Evolutionary conservation across 2,113 vertebrate genomes (phyloP), one percentile per base, ranked within the genome.

Genomic region (Misgurnus anguillicaudatus): DNA sequence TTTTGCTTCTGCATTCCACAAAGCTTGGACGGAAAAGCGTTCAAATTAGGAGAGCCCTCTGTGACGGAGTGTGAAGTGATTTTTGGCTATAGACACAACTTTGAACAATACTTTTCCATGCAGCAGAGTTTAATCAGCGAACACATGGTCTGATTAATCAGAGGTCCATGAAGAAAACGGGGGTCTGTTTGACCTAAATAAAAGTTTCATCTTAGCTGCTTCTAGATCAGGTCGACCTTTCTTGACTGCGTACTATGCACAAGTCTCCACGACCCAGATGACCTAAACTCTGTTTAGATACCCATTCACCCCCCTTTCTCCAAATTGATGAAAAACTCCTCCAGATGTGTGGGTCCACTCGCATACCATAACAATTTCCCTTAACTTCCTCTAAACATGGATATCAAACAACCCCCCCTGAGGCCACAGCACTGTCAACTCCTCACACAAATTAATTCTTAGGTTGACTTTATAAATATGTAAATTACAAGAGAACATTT

Each of bases 211-310:
- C 3, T 74, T 24, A 57, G 71, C 72, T 84, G 84, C 89, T 87
- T 90, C 85, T 87, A 82, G 58, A 84, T 84, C 64, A 67, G 85
- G 72, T 86, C 85, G 71, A 38, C 24, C 80, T 61, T 71, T 79
- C 45, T 3, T 62, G 39, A 45, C 83, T 78, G 65, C 5, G 70
- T 57, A 85, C 85, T 89, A 89, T 88, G 89, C 85, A 90, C 90
- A 6, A 63, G 77, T 86, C 84, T 72, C 89, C 51, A 45, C 36
- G 81, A 86, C 89, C 85, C 81, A 11, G 79, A 55, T 19, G 82
- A 89, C 87, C 48, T 31, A 31, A 67, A 31, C 60, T 72, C n/a
- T 6, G 17, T 58, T 36, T 16, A 47, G 41, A 57, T 55, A 1
- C 42, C 61, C 4, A 71, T 48, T 42, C 14, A 31, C 21, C 63